Base-by-base conservation (phyloP, 2,113 vertebrate species). In the Procavia capensis region DNA sequence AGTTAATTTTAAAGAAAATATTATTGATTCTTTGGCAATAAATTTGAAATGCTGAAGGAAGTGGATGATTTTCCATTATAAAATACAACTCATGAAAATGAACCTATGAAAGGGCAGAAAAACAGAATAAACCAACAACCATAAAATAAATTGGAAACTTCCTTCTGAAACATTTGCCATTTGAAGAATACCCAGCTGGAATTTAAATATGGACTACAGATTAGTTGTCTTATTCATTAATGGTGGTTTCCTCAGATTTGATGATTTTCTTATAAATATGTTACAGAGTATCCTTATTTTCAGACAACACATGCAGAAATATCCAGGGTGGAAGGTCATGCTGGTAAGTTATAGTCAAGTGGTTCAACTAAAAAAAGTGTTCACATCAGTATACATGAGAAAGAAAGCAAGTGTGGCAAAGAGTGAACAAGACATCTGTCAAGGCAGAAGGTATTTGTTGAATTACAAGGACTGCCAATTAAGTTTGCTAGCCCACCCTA, bases 371-470 rank as follows among this genome's bases (percentile, higher is more conserved):
- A 20, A 24, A 34, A 29, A 19, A 10, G 20, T 2, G 43, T 27
- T 41, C 20, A 27, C 16, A 0, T 2, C 50, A 3, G 3, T 7
- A 43, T 45, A 25, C 25, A 0, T 3, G 34, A 24, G 13, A 50
- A 41, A 31, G 39, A 45, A 36, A 39, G 50, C 41, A 13, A 34
- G 3, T n/a, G 5, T 3, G 43, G 34, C 2, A 29, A 1, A 16
- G 6, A 0, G 1, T 34, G 8, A 8, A 20, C 19, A 8, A 4
- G 0, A 9, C 29, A 16, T 6, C 16, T 59, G 6, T 27, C 4
- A 6, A 20, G 45, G 41, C 59, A 27, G 11, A 29, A 8, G 16
- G 8, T 29, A 9, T 20, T 41, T 6, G 25, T 29, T 70, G n/a
- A n/a, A n/a, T n/a, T n/a, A n/a, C n/a, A n/a, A n/a, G n/a, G n/a